Base-by-base conservation (phyloP, 1,140 invertebrate species). In the Mercenaria mercenaria region DNA sequence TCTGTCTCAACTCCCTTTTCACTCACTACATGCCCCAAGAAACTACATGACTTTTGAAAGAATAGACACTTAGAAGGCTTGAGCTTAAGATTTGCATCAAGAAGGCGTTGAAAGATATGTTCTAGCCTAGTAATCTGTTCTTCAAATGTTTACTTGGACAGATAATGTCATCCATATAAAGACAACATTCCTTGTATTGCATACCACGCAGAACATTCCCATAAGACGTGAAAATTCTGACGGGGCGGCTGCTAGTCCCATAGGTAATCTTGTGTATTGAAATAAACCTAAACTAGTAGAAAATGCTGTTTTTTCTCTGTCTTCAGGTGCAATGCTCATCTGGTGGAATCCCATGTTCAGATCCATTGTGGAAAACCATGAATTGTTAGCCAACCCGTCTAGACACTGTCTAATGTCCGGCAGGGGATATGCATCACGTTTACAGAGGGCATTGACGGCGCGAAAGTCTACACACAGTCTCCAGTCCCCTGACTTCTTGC, bases 131-230 rank as follows among this genome's bases (percentile, higher is more conserved):
- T 29, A n/a, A 86, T 43, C 2, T 52, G 41, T 18, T 80, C 67
- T 67, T 67, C 74, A 52, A 89, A 50, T 18, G 74, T 64, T 26
- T 41, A 43, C 61, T 69, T 39, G 74, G 72, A 1, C 86, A 80
- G 8, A 90, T 92, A 0, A 86, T 77, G 29, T 77, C 74, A 32
- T 77, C 43, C 83, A 91, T 81, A 52, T 90, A 91, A 15, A 91
- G 56, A 18, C 89, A 34, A 43, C 64, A 59, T 50, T 23, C 67
- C 10, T 76, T 69, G 50, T 77, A 91, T 50, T 90, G 77, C 13
- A 91, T 32, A 11, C 77, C 83, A 29, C 59, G 43, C 10, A 92
- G 56, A 6, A 82, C 41, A 69, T 72, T 47, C 59, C 82, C 61
- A 72, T 84, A 6, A 84, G 43, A 34, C 80, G n/a, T n/a, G 59